Evolutionary conservation across 1,140 invertebrate genomes (phyloP).

Genomic region (Drosophila cardini): DNA sequence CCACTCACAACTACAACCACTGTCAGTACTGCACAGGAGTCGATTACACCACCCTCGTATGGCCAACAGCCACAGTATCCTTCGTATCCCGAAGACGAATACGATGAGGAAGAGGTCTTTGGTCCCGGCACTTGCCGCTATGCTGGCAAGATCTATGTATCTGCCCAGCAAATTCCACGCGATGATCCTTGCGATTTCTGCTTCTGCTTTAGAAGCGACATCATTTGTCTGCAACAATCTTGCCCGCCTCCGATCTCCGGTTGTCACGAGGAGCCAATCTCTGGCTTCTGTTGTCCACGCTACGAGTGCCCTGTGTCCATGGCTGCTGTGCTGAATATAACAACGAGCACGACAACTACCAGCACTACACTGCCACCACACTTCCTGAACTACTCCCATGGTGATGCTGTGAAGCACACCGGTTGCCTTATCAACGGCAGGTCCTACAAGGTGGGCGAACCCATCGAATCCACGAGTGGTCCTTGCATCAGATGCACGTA

Average conservation of each 20-base stretch:
- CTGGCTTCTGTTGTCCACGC: conserved; percentile 96
- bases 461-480: conserved; percentile 92
- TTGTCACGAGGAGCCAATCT: conserved; percentile 95
- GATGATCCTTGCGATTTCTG: conserved; percentile 98
- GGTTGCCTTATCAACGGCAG: conserved; percentile 94
- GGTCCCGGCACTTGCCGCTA: conserved; percentile 95
- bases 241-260: conserved; percentile 96
- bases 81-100: conserved; percentile 86
- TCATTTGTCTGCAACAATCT: conserved; percentile 97
- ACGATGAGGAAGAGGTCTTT: conserved; percentile 90
- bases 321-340: conserved; percentile 91
- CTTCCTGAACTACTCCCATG: conserved; percentile 91
- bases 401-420: conserved; percentile 89
- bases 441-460: conserved; percentile 93
- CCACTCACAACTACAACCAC: conserved; percentile 55
- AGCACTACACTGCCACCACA: conserved; percentile 94
- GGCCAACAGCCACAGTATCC: conserved; percentile 81
- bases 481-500: conserved; percentile 96
- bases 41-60: conserved; percentile 78
- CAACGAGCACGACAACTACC: conserved; percentile 93
- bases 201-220: conserved; percentile 98
- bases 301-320: conserved; percentile 96
- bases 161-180: conserved; percentile 96
- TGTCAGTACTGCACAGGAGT: conserved; percentile 51
- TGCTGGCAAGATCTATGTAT: conserved; percentile 95